phyloP scores from a whole-genome alignment of 2,113 vertebrate species.

The Nycticryphes semicollaris region DNA sequence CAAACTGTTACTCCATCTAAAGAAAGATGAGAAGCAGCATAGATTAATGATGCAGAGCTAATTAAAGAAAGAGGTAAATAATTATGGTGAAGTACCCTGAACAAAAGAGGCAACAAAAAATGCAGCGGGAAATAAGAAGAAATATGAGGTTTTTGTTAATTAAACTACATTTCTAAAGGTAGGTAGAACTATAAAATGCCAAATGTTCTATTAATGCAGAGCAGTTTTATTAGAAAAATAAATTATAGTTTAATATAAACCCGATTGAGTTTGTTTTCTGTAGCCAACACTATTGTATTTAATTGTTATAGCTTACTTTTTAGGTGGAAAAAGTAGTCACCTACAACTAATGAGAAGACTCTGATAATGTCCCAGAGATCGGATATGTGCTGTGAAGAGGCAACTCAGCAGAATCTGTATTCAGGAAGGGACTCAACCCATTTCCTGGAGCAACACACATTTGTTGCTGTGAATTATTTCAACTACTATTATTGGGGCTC shows the following conservation, averaged over 20 bases:
- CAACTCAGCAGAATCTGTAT: background rate
- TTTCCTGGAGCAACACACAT: background rate
- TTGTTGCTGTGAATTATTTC: background rate
- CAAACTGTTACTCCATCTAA: background rate
- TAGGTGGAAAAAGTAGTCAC: background rate
- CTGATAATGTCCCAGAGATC: rapidly evolving
- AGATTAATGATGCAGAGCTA: constrained; percentile 60
- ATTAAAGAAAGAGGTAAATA: constrained; percentile 72
- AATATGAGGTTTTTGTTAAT: constrained; percentile 45
- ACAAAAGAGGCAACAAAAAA: constrained; percentile 22
- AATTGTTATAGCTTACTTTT: background rate
- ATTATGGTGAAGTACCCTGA: background rate
- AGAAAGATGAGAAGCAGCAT: background rate
- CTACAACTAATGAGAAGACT: background rate
- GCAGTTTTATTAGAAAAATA: constrained; percentile 57
- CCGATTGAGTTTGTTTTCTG: constrained; percentile 22
- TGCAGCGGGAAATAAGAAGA: constrained; percentile 15
- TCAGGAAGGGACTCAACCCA: background rate
- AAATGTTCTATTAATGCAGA: constrained; percentile 29
- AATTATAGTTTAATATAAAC: constrained; percentile 56
- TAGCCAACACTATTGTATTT: background rate
- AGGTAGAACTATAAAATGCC: constrained; percentile 57
- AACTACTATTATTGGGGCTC: background rate
- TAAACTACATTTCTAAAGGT: constrained; percentile 46
- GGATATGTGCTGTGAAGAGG: background rate